Evolutionary conservation across 2,797 vertebrate genomes (phyloP).

Genomic region (Oreortyx pictus): DNA sequence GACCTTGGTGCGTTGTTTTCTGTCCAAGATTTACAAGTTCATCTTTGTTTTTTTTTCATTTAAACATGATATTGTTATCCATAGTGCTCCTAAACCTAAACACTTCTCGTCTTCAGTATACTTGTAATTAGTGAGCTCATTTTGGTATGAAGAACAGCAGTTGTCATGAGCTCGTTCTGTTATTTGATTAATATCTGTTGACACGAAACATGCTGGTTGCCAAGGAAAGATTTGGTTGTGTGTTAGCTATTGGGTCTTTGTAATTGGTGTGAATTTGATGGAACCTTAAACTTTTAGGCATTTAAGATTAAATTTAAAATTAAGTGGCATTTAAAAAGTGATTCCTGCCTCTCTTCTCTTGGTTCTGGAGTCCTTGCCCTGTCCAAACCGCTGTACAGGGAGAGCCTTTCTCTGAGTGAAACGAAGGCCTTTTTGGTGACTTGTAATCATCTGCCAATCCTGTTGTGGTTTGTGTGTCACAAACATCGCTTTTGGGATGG

Average conservation of each 20-base stretch:
- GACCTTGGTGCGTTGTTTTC: not conserved
- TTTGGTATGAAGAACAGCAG: rapidly evolving
- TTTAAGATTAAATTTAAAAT: not conserved
- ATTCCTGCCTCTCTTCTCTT: not conserved
- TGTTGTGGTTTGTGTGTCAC: not conserved
- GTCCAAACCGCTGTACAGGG: not conserved
- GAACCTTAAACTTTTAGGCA: not conserved
- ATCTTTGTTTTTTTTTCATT: not conserved
- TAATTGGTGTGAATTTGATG: not conserved
- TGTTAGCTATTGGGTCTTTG: not conserved
- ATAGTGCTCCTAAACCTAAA: not conserved
- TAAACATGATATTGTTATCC: not conserved
- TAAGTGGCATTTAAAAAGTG: not conserved
- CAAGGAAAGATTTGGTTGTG: not conserved
- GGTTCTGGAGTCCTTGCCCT: not conserved
- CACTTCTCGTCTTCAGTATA: not conserved
- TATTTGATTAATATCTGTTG: not conserved
- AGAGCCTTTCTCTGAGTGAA: not conserved
- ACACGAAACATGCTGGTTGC: not conserved
- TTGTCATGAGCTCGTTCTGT: not conserved
- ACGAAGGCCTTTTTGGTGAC: rapidly evolving
- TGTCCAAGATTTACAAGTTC: not conserved
- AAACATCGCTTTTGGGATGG: rapidly evolving
- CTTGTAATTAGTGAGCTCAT: not conserved
- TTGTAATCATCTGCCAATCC: not conserved